Evolutionary conservation across 2,113 vertebrate genomes (phyloP), one percentile per base, ranked within the genome.

Genomic region (Chaetura pelagica): DNA sequence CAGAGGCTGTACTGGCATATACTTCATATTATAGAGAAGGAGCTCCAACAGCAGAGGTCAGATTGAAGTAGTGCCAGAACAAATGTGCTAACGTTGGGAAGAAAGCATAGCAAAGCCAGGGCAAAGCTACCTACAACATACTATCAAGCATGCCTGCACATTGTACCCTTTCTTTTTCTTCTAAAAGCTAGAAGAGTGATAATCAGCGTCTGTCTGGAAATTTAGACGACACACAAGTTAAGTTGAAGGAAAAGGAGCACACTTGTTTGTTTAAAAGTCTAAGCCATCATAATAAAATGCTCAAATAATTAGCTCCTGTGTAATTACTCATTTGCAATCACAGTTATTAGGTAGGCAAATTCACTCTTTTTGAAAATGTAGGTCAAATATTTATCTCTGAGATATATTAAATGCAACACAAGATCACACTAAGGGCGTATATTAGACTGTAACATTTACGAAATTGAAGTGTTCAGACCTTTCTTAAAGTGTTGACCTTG

Each of bases 401-500:
- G 64, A 77, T 89, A 73, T 11, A 14, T 62, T 69, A 96, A 90
- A 68, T 21, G 48, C 81, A 82, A 63, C 78, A 62, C 38, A 74
- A 58, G 63, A 90, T 29, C 91, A 49, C 2, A 6, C 89, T 81
- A 96, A 85, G 67, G 54, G 52, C 15, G 12, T 55, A 32, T 76
- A 90, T 93, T 71, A 85, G 61, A 64, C 90, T 81, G 34, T 59
- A 93, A 95, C n/a, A 91, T 75, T 92, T 68, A 69, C 51, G 64
- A 94, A 95, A 97, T 68, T 79, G 84, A 97, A 96, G 79, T 32
- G 77, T 87, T 64, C 74, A 75, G 88, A 87, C 76, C 80, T 96
- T 84, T 89, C 55, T 84, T 74, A 55, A 96, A 91, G 87, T 86
- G 92, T 91, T 98, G 97, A 98, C 98, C 98, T 98, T 98, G 98